phyloP scores from a whole-genome alignment of 1,140 invertebrate genomes.

The Lutraria rhynchaena region DNA sequence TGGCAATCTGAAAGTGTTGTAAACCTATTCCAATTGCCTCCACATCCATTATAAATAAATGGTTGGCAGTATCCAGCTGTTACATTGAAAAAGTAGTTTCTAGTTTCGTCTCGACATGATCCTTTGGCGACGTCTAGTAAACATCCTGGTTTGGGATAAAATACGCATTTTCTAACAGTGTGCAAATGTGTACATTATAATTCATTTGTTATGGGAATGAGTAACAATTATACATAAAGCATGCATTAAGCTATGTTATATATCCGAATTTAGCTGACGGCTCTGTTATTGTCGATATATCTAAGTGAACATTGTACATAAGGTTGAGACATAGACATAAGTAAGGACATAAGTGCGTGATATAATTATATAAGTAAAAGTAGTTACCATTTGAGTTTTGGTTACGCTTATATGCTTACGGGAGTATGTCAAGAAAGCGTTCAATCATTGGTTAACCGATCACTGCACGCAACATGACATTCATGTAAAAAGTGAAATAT shows the following conservation, averaged over 20 bases:
- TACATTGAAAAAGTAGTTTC: constrained; percentile 83
- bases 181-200: neutral
- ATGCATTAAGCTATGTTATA: neutral
- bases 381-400: too few species aligned
- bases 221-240: neutral
- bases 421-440: neutral
- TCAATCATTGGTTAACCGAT: neutral
- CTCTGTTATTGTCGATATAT: neutral
- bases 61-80: constrained; percentile 81
- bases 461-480: neutral
- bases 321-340: neutral
- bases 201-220: neutral
- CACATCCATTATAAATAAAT: constrained; percentile 85
- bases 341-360: too few species aligned
- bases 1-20: constrained; percentile 7
- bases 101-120: constrained; percentile 60
- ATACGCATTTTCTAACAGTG: neutral
- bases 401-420: too few species aligned
- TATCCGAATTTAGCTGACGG: neutral
- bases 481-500: neutral
- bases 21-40: constrained; percentile 84
- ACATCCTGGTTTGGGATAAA: constrained; percentile 11
- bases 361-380: too few species aligned
- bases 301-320: neutral
- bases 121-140: constrained; percentile 20